Evolutionary conservation across 2,888 invertebrate species (phyloP).

Genomic region (Amblyjoppa fuscipennis): DNA sequence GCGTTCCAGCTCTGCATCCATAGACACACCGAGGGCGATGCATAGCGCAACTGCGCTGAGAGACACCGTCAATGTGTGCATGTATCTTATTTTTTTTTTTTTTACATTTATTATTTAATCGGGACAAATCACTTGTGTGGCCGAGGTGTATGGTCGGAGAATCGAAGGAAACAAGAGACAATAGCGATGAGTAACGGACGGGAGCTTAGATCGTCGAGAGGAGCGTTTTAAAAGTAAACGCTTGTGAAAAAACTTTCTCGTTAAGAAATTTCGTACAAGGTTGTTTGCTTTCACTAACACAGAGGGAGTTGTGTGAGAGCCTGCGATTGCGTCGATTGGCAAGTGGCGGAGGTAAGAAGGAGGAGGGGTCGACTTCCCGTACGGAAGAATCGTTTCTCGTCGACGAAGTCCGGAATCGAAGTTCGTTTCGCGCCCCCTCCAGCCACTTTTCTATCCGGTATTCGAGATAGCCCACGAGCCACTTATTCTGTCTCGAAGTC

Average conservation of each 20-base stretch:
- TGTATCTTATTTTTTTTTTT: no score
- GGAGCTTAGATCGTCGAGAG: background rate
- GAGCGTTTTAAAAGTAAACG: background rate
- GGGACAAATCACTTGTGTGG: background rate
- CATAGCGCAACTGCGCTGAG: background rate
- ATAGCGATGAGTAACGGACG: background rate
- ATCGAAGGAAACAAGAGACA: background rate
- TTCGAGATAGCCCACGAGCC: background rate
- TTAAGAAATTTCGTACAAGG: slow-evolving; percentile 67
- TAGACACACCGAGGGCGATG: background rate
- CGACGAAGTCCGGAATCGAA: background rate
- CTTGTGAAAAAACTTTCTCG: slow-evolving; percentile 61
- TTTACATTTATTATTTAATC: slow-evolving; percentile 5
- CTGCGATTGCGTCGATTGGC: background rate
- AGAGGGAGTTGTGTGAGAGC: slow-evolving; percentile 29
- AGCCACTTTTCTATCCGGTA: background rate
- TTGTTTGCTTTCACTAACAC: slow-evolving; percentile 64
- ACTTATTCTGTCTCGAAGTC: background rate
- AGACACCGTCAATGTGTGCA: background rate
- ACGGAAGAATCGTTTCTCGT: background rate
- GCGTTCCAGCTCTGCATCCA: slow-evolving; percentile 34
- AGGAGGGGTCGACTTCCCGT: slow-evolving; percentile 14
- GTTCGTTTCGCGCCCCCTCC: background rate
- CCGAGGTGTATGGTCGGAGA: background rate
- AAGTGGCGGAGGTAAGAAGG: background rate